phyloP scores from a whole-genome alignment of 2,888 invertebrate genomes.

The Oeneis ivallda region DNA sequence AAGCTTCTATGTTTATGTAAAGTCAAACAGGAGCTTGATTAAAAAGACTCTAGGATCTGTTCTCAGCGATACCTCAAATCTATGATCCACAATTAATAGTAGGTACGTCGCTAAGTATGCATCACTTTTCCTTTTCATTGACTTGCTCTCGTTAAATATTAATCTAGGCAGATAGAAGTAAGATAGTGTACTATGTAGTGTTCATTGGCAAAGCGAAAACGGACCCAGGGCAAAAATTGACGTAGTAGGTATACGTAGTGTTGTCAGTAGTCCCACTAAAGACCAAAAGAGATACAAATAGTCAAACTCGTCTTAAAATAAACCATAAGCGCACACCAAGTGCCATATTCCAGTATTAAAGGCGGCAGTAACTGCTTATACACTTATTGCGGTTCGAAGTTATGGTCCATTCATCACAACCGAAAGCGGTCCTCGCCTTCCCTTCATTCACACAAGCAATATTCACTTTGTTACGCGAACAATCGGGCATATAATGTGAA shows the following conservation, averaged over 20 bases:
- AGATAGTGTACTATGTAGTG: too few species aligned
- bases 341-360: constrained; percentile 31
- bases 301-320: constrained; percentile 11
- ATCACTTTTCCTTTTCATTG: too few species aligned
- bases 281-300: background rate
- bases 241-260: background rate
- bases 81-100: too few species aligned
- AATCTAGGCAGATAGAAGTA: too few species aligned
- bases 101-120: too few species aligned
- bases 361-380: constrained; percentile 39
- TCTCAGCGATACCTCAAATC: too few species aligned
- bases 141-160: too few species aligned
- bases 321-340: background rate
- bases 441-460: constrained; percentile 63
- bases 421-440: constrained; percentile 58
- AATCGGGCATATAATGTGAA: constrained; percentile 58
- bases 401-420: constrained; percentile 75
- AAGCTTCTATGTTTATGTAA: too few species aligned
- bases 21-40: too few species aligned
- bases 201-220: too few species aligned
- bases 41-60: too few species aligned
- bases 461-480: constrained; percentile 65
- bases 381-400: constrained; percentile 51
- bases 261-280: background rate
- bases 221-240: constrained; percentile 7